A percentile compares a stretch with the other conserved stretches of the same genome.
Conservation (phyloP, 1,140 invertebrate genomes). For the Gerris buenoi region DNA sequence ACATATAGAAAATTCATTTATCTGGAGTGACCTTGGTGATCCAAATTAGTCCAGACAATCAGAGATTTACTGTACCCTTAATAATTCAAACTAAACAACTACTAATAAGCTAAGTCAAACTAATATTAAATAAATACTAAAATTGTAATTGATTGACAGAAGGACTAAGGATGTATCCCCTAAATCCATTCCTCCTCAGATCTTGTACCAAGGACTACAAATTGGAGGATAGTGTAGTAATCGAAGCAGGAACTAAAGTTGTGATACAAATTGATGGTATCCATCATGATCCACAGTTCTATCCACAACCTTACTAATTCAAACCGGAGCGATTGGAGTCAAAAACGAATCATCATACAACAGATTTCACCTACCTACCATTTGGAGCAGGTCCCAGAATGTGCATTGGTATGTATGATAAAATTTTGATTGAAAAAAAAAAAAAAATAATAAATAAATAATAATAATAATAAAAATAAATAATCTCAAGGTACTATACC, state of each 20-base stretch:
- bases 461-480: too few relatives aligned
- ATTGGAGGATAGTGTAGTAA: slow-evolving; percentile 6
- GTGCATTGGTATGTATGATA: slow-evolving; percentile 40
- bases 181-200: slow-evolving; percentile 21
- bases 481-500: too few relatives aligned
- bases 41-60: too few relatives aligned
- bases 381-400: slow-evolving; percentile 36
- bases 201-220: slow-evolving; percentile 24
- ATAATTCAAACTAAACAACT: too few relatives aligned
- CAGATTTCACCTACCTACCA: slow-evolving; percentile 31
- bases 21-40: too few relatives aligned
- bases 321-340: slow-evolving; percentile 34
- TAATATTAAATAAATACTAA: too few relatives aligned
- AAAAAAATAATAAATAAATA: too few relatives aligned
- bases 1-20: too few relatives aligned
- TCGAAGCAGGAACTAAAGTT: slow-evolving; percentile 33
- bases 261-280: slow-evolving; percentile 42
- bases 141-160: too few relatives aligned
- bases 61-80: too few relatives aligned
- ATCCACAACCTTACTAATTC: slow-evolving; percentile 46
- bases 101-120: too few relatives aligned
- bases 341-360: slow-evolving; percentile 15
- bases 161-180: slow-evolving; percentile 29
- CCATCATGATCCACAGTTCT: slow-evolving; percentile 47
- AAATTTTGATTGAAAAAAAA: too few relatives aligned